These are phyloP conservation scores for Geotrypetes seraphini DNA, from an alignment of 2,797 vertebrate genomes.

Conservation along the genomic window DNA sequence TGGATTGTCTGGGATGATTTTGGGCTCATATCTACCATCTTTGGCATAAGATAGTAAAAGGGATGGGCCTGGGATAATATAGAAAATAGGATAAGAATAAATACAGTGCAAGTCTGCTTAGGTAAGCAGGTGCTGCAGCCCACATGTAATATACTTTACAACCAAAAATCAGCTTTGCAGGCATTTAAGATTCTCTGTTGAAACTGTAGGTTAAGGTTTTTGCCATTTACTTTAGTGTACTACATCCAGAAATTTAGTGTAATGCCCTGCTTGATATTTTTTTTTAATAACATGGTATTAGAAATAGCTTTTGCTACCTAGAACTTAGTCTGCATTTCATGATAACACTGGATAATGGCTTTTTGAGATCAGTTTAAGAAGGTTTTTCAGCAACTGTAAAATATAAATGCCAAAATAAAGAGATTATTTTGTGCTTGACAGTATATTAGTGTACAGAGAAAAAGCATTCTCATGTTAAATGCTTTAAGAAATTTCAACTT, in stretches of 20 bases:
- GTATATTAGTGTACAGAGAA: constrained; percentile 34
- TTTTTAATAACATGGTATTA: constrained; percentile 55
- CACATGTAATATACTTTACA: constrained; percentile 48
- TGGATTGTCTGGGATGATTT: constrained; percentile 62
- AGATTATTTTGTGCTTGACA: constrained; percentile 52
- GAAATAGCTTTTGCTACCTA: constrained; percentile 57
- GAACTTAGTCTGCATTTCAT: constrained; percentile 50
- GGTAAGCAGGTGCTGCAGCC: constrained; percentile 42
- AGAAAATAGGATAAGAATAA: constrained; percentile 39
- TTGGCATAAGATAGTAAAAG: constrained; percentile 45
- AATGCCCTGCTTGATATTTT: constrained; percentile 52
- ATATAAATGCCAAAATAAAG: constrained; percentile 52
- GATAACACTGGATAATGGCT: constrained; percentile 65
- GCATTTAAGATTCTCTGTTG: constrained; percentile 47
- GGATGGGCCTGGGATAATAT: constrained; percentile 26
- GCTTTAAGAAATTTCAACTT: constrained; percentile 30
- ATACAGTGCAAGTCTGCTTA: constrained; percentile 44
- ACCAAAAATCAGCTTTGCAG: constrained; percentile 62
- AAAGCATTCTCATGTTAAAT: constrained; percentile 31
- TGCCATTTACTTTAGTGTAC: constrained; percentile 39
- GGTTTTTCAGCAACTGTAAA: constrained; percentile 46
- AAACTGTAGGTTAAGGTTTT: constrained; percentile 45
- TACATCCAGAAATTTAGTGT: constrained; percentile 57
- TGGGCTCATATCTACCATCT: constrained; percentile 58
- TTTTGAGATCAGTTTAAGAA: constrained; percentile 37